Base-by-base conservation (phyloP, 2,113 vertebrate species). In the Rhea pennata region DNA sequence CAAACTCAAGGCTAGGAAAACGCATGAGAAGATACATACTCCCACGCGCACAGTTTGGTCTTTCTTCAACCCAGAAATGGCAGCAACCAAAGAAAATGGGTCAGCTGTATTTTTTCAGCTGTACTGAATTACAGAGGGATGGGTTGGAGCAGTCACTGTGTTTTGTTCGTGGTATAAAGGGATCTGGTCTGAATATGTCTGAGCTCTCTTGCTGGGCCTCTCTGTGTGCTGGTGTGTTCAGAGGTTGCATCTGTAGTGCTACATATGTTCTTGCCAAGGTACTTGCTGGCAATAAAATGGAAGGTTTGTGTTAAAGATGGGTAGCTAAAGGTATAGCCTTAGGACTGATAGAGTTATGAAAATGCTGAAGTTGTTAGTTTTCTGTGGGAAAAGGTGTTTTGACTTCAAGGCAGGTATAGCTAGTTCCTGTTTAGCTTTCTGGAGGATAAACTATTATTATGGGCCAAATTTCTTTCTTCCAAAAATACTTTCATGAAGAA, bases 231-330 rank as follows among this genome's bases (percentile, higher is more conserved):
- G 33, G 2, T 71, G 36, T 42, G 75, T 56, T 46, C 36, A 19
- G 7, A 10, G 7, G 2, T 4, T 83, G 24, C 29, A 3, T 44
- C 69, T 92, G 56, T 67, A 40, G 33, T 50, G 66, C 48, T 48
- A 20, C 27, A 19, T 6, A 7, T 0, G 0, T 59, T 88, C 61
- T 46, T 74, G 46, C 22, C 4, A 2, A 1, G 40, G 16, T 73
- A 27, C 40, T 93, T 70, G 9, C 29, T 27, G 54, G 15, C 76
- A 42, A 8, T n/a, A 7, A 61, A 76, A 56, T 10, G 46, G 22
- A 22, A n/a, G 20, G 5, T 59, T 26, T 53, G 33, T 3, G 1
- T 42, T 56, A 80, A 79, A 36, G 33, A 22, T 40, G 50, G 1
- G 0, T 61, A 8, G 62, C 87, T 93, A 29, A 20, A 87, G 73